These are phyloP conservation scores for Semotilus atromaculatus DNA, from an alignment of 2,797 vertebrate species.

Conservation along the genomic window DNA sequence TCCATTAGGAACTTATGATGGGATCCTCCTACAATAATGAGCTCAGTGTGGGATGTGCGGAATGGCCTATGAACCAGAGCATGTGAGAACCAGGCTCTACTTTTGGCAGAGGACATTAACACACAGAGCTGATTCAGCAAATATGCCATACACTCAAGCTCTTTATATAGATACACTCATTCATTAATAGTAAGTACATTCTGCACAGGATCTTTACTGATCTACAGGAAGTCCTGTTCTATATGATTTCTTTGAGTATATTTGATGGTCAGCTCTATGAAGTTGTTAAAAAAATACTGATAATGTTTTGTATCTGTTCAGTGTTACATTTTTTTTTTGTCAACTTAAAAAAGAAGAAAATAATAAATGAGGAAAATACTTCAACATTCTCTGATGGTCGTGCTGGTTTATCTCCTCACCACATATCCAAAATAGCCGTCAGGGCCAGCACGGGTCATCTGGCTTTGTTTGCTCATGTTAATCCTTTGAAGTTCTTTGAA, in stretches of 20 bases:
- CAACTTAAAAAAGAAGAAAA: slow-evolving; percentile 17
- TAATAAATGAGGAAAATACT: slow-evolving; percentile 30
- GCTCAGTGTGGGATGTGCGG: slow-evolving; percentile 53
- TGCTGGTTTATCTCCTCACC: slow-evolving; percentile 52
- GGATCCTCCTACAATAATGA: slow-evolving; percentile 55
- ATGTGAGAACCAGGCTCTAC: slow-evolving; percentile 51
- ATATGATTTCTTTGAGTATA: neutral
- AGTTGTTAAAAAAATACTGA: neutral
- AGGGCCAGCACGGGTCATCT: slow-evolving; percentile 46
- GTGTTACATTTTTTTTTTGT: neutral
- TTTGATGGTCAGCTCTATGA: slow-evolving; percentile 1
- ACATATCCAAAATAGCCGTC: slow-evolving; percentile 44
- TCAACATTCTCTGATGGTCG: slow-evolving; percentile 49
- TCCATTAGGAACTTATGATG: slow-evolving; percentile 59
- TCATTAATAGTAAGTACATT: slow-evolving; percentile 32
- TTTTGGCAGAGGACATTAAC: slow-evolving; percentile 29
- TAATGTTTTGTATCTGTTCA: neutral
- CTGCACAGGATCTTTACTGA: slow-evolving; percentile 15
- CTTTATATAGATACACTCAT: slow-evolving; percentile 5
- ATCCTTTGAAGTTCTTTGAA: slow-evolving; percentile 48
- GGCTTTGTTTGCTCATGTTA: slow-evolving; percentile 55
- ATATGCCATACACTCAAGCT: slow-evolving; percentile 9
- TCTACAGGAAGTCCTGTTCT: slow-evolving; percentile 21
- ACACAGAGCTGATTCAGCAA: slow-evolving; percentile 35
- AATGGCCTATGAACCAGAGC: slow-evolving; percentile 52